Percentiles rank a stretch among this genome's conserved stretches.
Conservation (phyloP, 2,888 invertebrate genomes). For the Xylophagus ater region DNA sequence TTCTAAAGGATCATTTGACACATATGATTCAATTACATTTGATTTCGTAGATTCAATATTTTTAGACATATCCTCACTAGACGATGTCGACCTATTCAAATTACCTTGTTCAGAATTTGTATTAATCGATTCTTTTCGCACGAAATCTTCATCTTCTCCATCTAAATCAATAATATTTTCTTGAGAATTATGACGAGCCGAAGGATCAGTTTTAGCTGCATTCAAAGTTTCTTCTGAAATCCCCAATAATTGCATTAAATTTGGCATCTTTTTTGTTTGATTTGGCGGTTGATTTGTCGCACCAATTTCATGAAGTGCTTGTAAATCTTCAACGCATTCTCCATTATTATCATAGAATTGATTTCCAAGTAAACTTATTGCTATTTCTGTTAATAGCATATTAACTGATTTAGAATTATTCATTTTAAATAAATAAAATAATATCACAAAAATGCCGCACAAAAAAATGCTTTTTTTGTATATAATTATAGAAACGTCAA, state of each 20-base stretch:
- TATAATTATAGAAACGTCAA: background rate
- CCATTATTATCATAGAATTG: slow-evolving; percentile 7
- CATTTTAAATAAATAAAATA: too few species aligned
- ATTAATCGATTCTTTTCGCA: too few species aligned
- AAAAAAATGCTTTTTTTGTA: background rate
- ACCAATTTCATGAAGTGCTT: background rate
- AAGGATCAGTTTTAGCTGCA: background rate
- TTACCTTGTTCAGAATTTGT: too few species aligned
- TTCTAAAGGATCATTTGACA: background rate
- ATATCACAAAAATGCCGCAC: too few species aligned
- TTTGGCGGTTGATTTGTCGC: background rate
- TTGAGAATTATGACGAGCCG: background rate
- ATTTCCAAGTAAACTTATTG: slow-evolving; percentile 6
- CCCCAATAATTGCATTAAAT: slow-evolving; percentile 2
- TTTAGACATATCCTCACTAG: too few species aligned
- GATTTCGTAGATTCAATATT: too few species aligned
- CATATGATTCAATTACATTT: background rate
- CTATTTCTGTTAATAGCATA: slow-evolving; percentile 8
- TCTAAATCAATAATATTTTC: background rate
- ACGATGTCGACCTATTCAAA: too few species aligned
- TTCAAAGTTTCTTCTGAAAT: background rate
- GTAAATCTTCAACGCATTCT: slow-evolving; percentile 1
- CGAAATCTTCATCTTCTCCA: background rate
- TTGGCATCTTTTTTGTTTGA: background rate
- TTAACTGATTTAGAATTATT: too few species aligned